Percentiles rank a stretch among this genome's conserved stretches.
phyloP scores from a whole-genome alignment of 2,113 vertebrate genomes.

The Galbula dea region DNA sequence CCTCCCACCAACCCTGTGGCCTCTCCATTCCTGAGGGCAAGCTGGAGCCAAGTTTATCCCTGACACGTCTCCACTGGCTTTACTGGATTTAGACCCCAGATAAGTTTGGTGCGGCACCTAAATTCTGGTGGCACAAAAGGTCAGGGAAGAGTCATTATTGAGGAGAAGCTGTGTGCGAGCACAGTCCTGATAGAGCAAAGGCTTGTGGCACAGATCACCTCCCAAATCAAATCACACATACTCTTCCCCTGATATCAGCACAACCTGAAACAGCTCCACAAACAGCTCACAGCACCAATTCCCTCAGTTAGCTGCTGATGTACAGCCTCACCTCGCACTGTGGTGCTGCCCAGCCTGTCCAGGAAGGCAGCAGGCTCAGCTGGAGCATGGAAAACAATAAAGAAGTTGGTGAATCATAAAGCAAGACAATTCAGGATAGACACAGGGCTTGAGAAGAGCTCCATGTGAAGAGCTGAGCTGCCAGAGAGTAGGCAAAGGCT shows the following conservation, averaged over 20 bases:
- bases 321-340: neutral
- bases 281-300: neutral
- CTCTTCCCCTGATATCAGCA: neutral
- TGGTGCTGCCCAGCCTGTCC: neutral
- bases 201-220: neutral
- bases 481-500: neutral
- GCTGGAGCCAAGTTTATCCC: slow-evolving; percentile 63
- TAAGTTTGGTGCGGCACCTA: slow-evolving; percentile 29
- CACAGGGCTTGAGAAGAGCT: neutral
- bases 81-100: slow-evolving; percentile 50
- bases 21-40: slow-evolving; percentile 52
- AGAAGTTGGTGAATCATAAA: neutral
- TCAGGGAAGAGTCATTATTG: neutral
- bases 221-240: rapidly evolving
- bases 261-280: neutral
- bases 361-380: neutral
- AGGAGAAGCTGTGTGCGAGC: neutral
- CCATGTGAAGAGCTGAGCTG: neutral
- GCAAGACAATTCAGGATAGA: neutral
- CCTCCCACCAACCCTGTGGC: neutral
- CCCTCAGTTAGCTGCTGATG: neutral
- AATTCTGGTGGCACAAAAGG: slow-evolving; percentile 26
- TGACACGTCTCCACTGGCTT: neutral
- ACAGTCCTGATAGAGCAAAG: neutral
- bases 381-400: neutral